A percentile compares a stretch with the other conserved stretches of the same genome.
These are phyloP conservation scores for Lamprotornis superbus DNA, from an alignment of 2,113 vertebrate genomes.

Conservation along the genomic window DNA sequence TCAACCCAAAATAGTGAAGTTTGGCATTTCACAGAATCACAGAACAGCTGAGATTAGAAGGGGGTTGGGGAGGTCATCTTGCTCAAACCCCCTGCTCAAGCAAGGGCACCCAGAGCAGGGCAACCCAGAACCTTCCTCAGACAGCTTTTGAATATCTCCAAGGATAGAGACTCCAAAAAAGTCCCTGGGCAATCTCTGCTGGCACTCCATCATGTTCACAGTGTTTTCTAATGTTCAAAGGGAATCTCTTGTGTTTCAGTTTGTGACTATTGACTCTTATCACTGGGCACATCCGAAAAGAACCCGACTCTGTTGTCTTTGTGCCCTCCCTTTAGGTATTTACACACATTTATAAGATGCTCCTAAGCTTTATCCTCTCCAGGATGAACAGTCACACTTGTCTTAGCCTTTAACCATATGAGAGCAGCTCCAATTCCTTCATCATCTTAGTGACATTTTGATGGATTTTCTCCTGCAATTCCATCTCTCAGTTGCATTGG, in stretches of 20 bases:
- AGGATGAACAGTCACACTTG: background rate
- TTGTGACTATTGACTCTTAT: background rate
- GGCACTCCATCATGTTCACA: background rate
- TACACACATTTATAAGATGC: background rate
- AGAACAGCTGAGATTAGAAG: background rate
- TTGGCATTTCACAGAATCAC: background rate
- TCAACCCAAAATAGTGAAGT: background rate
- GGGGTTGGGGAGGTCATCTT: background rate
- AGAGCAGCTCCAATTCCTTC: background rate
- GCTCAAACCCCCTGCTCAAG: background rate
- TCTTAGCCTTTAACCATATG: background rate
- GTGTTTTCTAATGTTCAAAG: background rate
- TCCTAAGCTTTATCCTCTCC: background rate
- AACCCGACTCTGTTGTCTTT: background rate
- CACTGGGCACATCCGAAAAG: background rate
- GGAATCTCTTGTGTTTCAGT: background rate
- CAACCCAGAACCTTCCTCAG: background rate
- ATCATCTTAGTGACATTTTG: background rate
- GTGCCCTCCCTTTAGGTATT: background rate
- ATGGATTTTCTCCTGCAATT: background rate
- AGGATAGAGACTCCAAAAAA: background rate
- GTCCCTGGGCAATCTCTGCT: background rate
- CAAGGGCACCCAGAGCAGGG: background rate
- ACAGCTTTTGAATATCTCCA: background rate
- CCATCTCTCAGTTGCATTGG: background rate